Conservation (phyloP, 23 tunicate genomes). For the Styela plicata region DNA sequence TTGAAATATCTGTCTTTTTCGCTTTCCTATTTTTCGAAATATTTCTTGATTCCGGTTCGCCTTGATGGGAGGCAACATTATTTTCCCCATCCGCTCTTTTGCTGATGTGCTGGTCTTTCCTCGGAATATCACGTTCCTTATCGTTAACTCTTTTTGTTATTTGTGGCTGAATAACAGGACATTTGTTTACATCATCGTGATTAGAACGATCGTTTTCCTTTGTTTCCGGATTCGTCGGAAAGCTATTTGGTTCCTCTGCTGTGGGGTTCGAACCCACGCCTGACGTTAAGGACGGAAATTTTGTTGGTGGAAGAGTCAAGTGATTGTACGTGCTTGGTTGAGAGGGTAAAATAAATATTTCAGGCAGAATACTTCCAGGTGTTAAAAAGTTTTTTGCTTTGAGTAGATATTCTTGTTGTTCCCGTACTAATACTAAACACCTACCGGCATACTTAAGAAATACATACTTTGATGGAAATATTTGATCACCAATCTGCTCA, state of each 20-base stretch:
- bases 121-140: no score
- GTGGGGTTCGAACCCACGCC: no score
- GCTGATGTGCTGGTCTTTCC: no score
- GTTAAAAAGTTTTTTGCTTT: slow-evolving; percentile 66
- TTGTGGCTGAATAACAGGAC: neutral
- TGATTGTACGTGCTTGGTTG: slow-evolving; percentile 70
- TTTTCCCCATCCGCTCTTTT: no score
- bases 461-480: slow-evolving; percentile 65
- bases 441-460: slow-evolving; percentile 81
- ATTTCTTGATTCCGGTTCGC: no score
- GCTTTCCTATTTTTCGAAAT: no score
- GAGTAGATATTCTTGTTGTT: slow-evolving; percentile 61
- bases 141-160: no score
- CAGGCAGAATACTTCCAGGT: slow-evolving; percentile 74
- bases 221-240: no score
- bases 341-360: slow-evolving; percentile 64
- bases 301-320: neutral
- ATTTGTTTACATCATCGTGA: neutral
- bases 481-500: slow-evolving; percentile 59
- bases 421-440: slow-evolving; percentile 78
- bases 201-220: neutral
- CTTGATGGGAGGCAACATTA: no score
- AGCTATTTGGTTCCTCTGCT: no score
- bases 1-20: no score
- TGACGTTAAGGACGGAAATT: neutral